A percentile compares a stretch with the other conserved stretches of the same genome.
Conservation (phyloP, 2,888 invertebrate species). For the Pseudoips prasinana region DNA sequence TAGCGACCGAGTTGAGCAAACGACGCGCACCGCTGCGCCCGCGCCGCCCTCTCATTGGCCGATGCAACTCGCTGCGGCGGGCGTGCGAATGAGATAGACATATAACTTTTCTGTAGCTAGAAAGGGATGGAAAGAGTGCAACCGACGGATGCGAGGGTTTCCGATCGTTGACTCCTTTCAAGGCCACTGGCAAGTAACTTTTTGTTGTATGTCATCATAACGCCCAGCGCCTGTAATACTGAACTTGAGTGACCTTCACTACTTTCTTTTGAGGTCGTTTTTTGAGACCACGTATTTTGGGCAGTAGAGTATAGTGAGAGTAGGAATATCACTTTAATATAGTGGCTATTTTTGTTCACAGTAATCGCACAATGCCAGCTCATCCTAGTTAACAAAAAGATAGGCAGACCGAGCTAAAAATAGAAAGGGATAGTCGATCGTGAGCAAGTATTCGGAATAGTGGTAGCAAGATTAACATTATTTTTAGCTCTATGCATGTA, state of each 20-base stretch:
- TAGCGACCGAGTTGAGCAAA: slow-evolving; percentile 72
- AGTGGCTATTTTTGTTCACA: no score
- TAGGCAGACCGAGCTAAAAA: no score
- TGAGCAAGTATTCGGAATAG: no score
- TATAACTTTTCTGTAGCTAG: slow-evolving; percentile 30
- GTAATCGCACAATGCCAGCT: no score
- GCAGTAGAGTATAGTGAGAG: no score
- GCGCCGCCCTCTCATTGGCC: slow-evolving; percentile 65
- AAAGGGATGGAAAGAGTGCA: slow-evolving; percentile 55
- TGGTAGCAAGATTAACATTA: no score
- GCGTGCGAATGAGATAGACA: slow-evolving; percentile 46
- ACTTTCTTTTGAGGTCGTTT: slow-evolving; percentile 72
- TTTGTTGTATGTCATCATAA: slow-evolving; percentile 64
- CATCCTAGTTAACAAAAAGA: no score
- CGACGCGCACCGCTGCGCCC: slow-evolving; percentile 75
- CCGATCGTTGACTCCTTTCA: slow-evolving; percentile 78
- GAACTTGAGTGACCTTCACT: slow-evolving; percentile 66
- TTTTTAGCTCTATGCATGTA: no score
- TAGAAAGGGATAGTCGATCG: no score
- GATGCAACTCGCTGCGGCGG: slow-evolving; percentile 47
- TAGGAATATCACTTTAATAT: not conserved
- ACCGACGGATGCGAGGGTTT: slow-evolving; percentile 76
- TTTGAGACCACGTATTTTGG: slow-evolving; percentile 11
- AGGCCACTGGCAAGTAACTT: slow-evolving; percentile 72
- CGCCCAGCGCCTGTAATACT: slow-evolving; percentile 56